A percentile compares a stretch with the other conserved stretches of the same genome.
Evolutionary conservation across 2,113 vertebrate genomes (phyloP).

Genomic region (Sapajus apella): DNA sequence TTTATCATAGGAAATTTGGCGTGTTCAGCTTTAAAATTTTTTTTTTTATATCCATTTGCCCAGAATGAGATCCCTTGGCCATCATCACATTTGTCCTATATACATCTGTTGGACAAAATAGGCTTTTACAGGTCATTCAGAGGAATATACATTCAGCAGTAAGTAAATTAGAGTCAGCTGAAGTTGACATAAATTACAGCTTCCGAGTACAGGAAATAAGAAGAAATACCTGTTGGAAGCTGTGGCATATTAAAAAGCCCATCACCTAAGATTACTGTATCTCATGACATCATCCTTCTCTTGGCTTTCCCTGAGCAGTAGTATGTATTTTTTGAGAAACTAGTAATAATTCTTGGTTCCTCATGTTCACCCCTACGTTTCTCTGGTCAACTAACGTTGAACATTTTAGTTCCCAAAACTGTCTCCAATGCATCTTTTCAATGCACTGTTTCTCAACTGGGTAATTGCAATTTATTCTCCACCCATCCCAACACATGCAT

Average conservation of each 20-base stretch:
- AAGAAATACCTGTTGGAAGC: not conserved
- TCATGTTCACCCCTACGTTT: not conserved
- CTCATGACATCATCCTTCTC: no score
- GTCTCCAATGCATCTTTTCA: not conserved
- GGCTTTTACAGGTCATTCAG: not conserved
- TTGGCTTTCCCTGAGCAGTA: not conserved
- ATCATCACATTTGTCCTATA: not conserved
- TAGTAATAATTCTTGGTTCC: fast-evolving
- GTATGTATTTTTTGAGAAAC: not conserved
- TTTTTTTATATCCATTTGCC: not conserved
- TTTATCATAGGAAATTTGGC: not conserved
- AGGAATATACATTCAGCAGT: not conserved
- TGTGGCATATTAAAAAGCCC: not conserved
- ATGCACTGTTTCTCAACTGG: not conserved
- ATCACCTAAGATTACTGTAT: not conserved
- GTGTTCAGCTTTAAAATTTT: not conserved
- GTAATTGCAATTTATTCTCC: not conserved
- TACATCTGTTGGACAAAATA: no score
- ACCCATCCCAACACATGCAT: fast-evolving
- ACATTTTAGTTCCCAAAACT: not conserved
- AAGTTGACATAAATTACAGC: not conserved
- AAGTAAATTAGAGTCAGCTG: not conserved
- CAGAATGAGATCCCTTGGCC: not conserved
- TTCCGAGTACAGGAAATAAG: not conserved
- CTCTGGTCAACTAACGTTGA: not conserved